Conservation (phyloP, 2,888 invertebrate species). For the Linnaemya vulpina region DNA sequence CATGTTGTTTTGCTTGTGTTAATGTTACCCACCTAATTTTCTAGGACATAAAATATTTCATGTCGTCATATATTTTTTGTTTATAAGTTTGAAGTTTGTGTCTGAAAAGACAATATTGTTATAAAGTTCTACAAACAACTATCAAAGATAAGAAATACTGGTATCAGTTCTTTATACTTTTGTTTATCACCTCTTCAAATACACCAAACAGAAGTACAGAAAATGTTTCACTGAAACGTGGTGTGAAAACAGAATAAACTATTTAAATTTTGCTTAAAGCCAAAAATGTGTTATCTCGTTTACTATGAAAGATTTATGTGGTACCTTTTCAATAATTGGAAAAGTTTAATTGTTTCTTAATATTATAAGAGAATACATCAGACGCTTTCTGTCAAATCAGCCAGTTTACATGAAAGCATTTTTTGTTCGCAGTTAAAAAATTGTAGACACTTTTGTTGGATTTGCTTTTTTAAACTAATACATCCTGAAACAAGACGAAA, state of each 20-base stretch:
- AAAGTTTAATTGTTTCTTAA: not conserved
- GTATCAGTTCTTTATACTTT: slow-evolving; percentile 28
- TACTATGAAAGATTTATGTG: no score
- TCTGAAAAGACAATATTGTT: slow-evolving; percentile 41
- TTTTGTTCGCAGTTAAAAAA: no score
- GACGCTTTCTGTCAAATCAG: no score
- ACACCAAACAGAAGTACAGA: not conserved
- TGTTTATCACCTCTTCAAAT: slow-evolving; percentile 34
- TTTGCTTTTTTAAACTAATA: no score
- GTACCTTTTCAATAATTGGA: not conserved
- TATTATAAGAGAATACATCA: no score
- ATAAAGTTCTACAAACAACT: slow-evolving; percentile 50
- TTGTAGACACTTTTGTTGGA: no score
- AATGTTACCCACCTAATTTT: slow-evolving; percentile 9
- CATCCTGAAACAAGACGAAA: no score
- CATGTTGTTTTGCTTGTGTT: no score
- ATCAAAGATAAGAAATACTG: slow-evolving; percentile 50
- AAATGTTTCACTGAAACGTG: not conserved
- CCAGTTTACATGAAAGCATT: no score
- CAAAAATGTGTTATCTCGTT: not conserved
- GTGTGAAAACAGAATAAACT: slow-evolving; percentile 14
- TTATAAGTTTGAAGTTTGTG: not conserved
- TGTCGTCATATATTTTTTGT: slow-evolving; percentile 10
- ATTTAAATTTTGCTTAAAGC: not conserved
- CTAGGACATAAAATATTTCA: slow-evolving; percentile 35